These are phyloP conservation scores for Odocoileus virginianus DNA, from an alignment of 2,113 vertebrate genomes.

Conservation along the genomic window DNA sequence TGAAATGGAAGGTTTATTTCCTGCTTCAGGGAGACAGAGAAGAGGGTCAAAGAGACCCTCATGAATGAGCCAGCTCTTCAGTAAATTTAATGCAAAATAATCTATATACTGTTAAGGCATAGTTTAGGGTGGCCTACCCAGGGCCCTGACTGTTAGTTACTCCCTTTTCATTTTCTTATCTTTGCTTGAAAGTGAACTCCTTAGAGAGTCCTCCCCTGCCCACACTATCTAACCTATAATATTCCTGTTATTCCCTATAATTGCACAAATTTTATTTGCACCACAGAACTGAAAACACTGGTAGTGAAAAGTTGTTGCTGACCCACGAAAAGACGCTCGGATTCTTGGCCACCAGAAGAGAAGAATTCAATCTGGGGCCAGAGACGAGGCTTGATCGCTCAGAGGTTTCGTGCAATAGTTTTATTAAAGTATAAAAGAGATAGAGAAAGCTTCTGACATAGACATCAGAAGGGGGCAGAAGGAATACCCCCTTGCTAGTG, in stretches of 20 bases:
- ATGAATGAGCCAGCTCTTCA: background rate
- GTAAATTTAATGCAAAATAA: background rate
- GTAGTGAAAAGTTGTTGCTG: background rate
- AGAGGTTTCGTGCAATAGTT: background rate
- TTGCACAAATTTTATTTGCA: background rate
- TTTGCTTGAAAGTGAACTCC: background rate
- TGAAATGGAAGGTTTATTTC: background rate
- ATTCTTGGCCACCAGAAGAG: background rate
- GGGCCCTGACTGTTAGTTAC: background rate
- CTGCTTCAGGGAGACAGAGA: background rate
- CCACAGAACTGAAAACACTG: background rate
- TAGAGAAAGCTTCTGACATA: background rate
- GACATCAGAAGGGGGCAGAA: background rate
- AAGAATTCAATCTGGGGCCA: background rate
- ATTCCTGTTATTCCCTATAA: background rate
- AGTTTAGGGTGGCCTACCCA: background rate
- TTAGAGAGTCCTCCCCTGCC: background rate
- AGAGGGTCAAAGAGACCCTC: background rate
- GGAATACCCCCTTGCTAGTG: background rate
- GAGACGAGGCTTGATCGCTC: background rate
- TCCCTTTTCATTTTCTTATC: background rate
- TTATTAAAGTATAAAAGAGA: background rate
- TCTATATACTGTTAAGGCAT: background rate
- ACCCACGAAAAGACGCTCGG: background rate
- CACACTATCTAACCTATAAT: background rate